A percentile compares a stretch with the other conserved stretches of the same genome.
phyloP scores from a whole-genome alignment of 2,888 invertebrate genomes.

The Hetaerina titia region DNA sequence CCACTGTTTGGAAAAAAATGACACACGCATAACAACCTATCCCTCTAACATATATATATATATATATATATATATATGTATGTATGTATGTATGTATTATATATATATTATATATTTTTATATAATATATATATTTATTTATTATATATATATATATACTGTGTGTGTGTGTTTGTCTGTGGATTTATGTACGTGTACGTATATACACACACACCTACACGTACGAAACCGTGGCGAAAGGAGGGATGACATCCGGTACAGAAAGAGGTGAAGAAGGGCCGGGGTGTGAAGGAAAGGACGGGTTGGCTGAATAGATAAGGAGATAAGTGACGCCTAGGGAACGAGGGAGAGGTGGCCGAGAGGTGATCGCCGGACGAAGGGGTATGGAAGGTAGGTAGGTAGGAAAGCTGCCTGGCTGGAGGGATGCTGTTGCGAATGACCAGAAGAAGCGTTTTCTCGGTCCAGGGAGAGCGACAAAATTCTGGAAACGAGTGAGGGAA shows the following conservation, averaged over 20 bases:
- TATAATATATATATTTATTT: background rate
- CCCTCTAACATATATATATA: background rate
- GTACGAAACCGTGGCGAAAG: background rate
- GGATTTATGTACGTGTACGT: background rate
- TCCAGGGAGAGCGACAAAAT: background rate
- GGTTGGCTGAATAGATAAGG: conserved; percentile 16
- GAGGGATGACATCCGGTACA: background rate
- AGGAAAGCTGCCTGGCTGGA: no score
- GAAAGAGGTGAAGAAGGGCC: background rate
- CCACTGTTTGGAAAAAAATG: background rate
- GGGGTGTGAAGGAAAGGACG: background rate
- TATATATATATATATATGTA: no score
- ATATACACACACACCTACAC: no score
- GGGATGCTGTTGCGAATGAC: no score
- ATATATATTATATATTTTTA: no score
- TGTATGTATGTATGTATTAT: background rate
- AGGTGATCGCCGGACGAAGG: background rate
- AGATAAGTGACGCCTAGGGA: background rate
- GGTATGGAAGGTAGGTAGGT: background rate
- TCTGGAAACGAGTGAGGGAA: background rate
- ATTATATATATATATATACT: background rate
- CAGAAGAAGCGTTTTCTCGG: no score
- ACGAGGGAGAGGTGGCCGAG: background rate
- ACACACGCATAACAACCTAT: background rate
- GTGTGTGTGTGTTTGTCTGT: no score